Conservation (phyloP, 2,113 vertebrate genomes). For the Electrona antarctica region DNA sequence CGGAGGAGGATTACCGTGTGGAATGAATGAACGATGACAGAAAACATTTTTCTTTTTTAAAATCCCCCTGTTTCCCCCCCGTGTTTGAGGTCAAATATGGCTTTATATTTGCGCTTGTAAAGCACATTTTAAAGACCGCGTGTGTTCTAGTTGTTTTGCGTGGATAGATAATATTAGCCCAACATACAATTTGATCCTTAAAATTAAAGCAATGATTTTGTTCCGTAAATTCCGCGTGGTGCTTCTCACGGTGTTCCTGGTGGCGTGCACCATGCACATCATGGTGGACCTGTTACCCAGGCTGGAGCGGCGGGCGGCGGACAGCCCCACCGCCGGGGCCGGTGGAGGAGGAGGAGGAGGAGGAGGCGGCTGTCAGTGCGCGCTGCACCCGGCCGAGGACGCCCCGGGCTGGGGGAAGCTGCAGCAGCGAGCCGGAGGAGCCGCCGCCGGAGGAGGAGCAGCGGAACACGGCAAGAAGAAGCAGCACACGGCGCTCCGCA, state of each 20-base stretch:
- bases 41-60: constrained; percentile 40
- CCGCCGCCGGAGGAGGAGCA: constrained; percentile 71
- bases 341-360: constrained; percentile 72
- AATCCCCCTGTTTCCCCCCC: no score
- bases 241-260: constrained; percentile 88
- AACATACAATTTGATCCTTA: neutral
- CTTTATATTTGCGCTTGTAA: no score
- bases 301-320: constrained; percentile 82
- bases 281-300: constrained; percentile 90
- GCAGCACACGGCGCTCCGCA: constrained; percentile 84
- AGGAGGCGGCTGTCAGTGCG: constrained; percentile 82
- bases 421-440: constrained; percentile 63
- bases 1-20: constrained; percentile 35
- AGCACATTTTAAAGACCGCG: no score
- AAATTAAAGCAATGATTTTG: constrained; percentile 83
- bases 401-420: constrained; percentile 71
- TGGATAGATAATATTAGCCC: no score
- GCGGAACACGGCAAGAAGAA: constrained; percentile 46
- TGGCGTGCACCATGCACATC: constrained; percentile 94
- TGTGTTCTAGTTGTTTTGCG: no score
- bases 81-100: no score
- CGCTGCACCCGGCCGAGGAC: constrained; percentile 75
- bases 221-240: constrained; percentile 90
- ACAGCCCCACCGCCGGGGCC: constrained; percentile 82
- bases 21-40: constrained; percentile 34